phyloP scores from a whole-genome alignment of 2,797 vertebrate genomes.

The Brotula barbata region DNA sequence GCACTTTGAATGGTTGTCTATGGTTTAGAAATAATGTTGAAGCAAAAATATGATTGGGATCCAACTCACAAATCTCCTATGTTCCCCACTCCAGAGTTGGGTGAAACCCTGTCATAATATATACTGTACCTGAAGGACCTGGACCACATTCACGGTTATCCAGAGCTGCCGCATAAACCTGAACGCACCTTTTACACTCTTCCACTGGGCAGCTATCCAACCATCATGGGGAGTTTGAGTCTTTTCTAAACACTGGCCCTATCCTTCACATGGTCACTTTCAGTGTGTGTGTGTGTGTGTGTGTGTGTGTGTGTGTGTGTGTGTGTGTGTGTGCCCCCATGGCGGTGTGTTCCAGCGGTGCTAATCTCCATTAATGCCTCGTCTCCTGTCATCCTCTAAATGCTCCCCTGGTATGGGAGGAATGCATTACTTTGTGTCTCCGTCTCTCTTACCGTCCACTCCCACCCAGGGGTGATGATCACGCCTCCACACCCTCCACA shows the following conservation, averaged over 20 bases:
- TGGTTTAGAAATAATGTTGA: too few relatives aligned
- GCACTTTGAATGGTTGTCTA: too few relatives aligned
- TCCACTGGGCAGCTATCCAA: background rate
- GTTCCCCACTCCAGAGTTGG: too few relatives aligned
- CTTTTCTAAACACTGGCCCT: background rate
- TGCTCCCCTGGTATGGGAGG: constrained; percentile 53
- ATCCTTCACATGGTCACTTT: constrained; percentile 15
- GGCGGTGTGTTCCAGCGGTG: constrained; percentile 31
- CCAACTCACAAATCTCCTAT: too few relatives aligned
- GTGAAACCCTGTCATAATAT: too few relatives aligned
- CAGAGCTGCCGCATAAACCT: background rate
- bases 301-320: background rate
- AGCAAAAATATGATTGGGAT: too few relatives aligned
- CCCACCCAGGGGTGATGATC: constrained; percentile 59
- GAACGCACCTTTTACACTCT: background rate
- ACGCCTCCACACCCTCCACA: constrained; percentile 33
- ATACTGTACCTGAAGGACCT: too few relatives aligned
- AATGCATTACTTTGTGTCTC: constrained; percentile 64
- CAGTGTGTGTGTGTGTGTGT: background rate
- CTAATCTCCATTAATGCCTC: constrained; percentile 63
- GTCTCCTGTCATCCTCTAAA: constrained; percentile 55
- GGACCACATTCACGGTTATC: too few relatives aligned
- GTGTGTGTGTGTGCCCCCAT: background rate
- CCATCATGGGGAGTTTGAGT: background rate
- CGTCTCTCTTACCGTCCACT: constrained; percentile 22